Evolutionary conservation across 2,113 vertebrate genomes (phyloP), one percentile per base, ranked within the genome.

Genomic region (Nibea albiflora): DNA sequence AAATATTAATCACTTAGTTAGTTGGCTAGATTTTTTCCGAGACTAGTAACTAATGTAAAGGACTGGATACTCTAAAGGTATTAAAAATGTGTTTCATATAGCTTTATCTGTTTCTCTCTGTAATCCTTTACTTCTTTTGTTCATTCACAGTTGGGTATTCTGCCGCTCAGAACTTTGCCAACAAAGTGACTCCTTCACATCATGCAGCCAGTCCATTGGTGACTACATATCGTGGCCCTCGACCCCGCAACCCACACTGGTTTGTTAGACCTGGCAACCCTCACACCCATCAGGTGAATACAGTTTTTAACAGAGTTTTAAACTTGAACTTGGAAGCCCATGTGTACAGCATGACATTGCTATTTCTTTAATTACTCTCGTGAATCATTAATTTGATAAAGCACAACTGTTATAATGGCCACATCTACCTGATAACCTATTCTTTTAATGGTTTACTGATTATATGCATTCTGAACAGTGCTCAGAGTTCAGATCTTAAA

Each of bases 211-310:
- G 19, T 35, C 64, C 54, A 3, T 22, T 4, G 22, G 12, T 0
- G 49, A 28, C 28, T 28, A 26, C 39, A 0, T 10, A 0, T 20
- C 46, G 5, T 4, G 15, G 39, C 19, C 49, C 44, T 60, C 62
- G 10, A 42, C n/a, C 49, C 22, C 12, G 1, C 49, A 67, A 52
- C 22, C 57, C 50, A 42, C 44, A 53, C 24, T 28, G 0, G 19
- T 39, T 47, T 22, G 49, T 28, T 35, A 58, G 39, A 69, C 58
- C 74, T 57, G 66, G 47, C 15, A 10, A 4, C 52, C 5, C n/a
- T 54, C 56, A 28, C 17, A 2, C 2, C 19, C 16, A 47, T 31
- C 66, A 86, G 86, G 84, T 80, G 14, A 68, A 58, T 35, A 52
- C 22, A 57, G 35, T 39, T 39, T 39, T 39, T 56, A 3, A 16